phyloP scores from a whole-genome alignment of 1,140 invertebrate species.

The Cylas formicarius region DNA sequence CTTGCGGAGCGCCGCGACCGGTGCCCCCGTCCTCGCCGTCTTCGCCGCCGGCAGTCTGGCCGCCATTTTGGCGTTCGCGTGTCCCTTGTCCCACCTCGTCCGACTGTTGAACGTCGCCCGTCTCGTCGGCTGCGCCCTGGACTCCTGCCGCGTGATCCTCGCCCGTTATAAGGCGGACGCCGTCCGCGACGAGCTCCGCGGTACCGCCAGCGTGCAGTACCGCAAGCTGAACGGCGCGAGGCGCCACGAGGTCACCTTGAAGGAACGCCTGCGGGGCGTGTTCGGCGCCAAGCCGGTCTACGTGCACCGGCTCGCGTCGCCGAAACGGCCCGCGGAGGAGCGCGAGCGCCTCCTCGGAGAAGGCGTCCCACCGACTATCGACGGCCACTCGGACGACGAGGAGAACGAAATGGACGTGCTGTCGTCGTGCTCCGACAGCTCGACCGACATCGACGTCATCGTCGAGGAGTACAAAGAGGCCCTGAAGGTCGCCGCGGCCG shows the following conservation, averaged over 20 bases:
- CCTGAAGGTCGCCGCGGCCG: slow-evolving; percentile 20
- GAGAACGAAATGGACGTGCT: slow-evolving; percentile 21
- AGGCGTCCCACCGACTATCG: slow-evolving; percentile 14
- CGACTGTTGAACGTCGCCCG: slow-evolving; percentile 32
- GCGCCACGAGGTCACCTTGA: background rate
- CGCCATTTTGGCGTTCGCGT: slow-evolving; percentile 59
- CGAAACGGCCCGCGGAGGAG: slow-evolving; percentile 17
- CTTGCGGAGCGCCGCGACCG: slow-evolving; percentile 55
- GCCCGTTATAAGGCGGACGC: slow-evolving; percentile 34
- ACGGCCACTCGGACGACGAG: slow-evolving; percentile 22
- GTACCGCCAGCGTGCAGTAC: slow-evolving; percentile 14
- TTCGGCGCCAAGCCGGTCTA: slow-evolving; percentile 21
- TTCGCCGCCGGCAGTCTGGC: slow-evolving; percentile 58
- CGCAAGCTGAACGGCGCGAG: slow-evolving; percentile 11
- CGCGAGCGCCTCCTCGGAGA: slow-evolving; percentile 21
- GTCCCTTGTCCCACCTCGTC: slow-evolving; percentile 46
- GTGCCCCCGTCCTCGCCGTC: slow-evolving; percentile 58
- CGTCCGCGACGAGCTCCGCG: slow-evolving; percentile 10
- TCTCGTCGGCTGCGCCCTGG: slow-evolving; percentile 32
- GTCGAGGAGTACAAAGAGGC: slow-evolving; percentile 26
- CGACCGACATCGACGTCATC: slow-evolving; percentile 25
- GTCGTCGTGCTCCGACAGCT: slow-evolving; percentile 16
- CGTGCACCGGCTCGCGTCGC: slow-evolving; percentile 21
- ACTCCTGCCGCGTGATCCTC: slow-evolving; percentile 27
- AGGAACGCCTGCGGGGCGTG: slow-evolving; percentile 10